A percentile compares a stretch with the other conserved stretches of the same genome.
Evolutionary conservation across 1,140 invertebrate species (phyloP).

Genomic region (Brachionus rubens): DNA sequence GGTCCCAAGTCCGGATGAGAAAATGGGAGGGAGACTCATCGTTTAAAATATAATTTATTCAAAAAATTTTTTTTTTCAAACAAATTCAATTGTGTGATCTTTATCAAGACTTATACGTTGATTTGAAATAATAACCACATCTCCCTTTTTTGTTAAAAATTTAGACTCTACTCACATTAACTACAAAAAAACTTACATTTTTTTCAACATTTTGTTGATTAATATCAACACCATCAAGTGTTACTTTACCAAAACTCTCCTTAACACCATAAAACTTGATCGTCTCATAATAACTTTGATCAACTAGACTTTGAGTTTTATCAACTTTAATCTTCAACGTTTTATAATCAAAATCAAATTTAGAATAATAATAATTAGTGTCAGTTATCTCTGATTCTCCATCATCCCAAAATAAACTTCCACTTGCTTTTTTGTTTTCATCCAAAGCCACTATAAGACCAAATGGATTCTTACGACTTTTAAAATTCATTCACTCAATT

Average conservation of each 20-base stretch:
- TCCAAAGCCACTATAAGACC: constrained; percentile 46
- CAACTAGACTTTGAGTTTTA: neutral
- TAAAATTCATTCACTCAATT: neutral
- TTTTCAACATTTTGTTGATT: neutral
- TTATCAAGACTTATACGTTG: no score
- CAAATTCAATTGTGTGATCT: no score
- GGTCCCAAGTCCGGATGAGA: no score
- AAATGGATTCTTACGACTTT: constrained; percentile 44
- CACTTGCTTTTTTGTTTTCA: constrained; percentile 20
- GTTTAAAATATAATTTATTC: no score
- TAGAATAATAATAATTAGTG: constrained; percentile 8
- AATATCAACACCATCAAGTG: neutral
- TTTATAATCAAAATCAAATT: constrained; percentile 4
- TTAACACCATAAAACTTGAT: constrained; percentile 1
- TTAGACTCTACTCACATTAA: no score
- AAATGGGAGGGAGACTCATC: no score
- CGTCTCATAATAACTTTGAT: neutral
- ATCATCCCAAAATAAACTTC: constrained; percentile 48
- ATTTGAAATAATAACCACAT: neutral
- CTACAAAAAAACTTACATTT: neutral
- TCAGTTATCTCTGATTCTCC: constrained; percentile 26
- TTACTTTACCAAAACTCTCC: neutral
- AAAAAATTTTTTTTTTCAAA: no score
- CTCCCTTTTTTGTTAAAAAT: neutral
- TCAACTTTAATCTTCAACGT: neutral